These are phyloP conservation scores for Zaprionus nigranus DNA, from an alignment of 1,140 invertebrate species.

Conservation along the genomic window DNA sequence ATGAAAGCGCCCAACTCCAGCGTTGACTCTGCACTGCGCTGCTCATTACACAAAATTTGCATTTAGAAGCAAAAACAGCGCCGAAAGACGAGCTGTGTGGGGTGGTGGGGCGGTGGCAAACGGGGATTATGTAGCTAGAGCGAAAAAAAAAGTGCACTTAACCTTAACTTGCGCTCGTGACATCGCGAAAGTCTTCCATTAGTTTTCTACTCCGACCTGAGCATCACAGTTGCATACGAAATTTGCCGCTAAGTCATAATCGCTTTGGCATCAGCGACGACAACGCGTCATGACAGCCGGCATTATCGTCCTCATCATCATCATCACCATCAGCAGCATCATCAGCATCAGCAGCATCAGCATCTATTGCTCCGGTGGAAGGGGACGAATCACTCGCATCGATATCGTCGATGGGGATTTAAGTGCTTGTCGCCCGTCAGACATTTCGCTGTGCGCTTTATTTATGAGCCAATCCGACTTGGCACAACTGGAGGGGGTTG, in stretches of 20 bases:
- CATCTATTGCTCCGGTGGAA: conserved; percentile 52
- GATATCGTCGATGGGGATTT: conserved; percentile 45
- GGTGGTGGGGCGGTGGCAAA: neutral
- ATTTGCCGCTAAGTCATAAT: conserved; percentile 48
- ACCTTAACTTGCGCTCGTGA: conserved; percentile 76
- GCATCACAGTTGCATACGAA: conserved; percentile 63
- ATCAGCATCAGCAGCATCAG: conserved; percentile 39
- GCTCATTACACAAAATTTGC: conserved; percentile 82
- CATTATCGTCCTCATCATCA: conserved; percentile 35
- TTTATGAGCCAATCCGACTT: conserved; percentile 53
- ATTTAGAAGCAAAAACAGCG: conserved; percentile 70
- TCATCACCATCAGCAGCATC: conserved; percentile 17
- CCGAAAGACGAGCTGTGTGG: neutral
- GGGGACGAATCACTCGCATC: conserved; percentile 19
- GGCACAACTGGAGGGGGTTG: neutral
- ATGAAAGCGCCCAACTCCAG: conserved; percentile 46
- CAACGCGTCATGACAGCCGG: conserved; percentile 14
- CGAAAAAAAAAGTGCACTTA: conserved; percentile 79
- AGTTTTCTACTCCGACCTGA: conserved; percentile 48
- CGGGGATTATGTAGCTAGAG: conserved; percentile 17
- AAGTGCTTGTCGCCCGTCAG: conserved; percentile 41
- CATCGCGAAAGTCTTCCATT: conserved; percentile 69
- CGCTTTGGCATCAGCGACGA: conserved; percentile 35
- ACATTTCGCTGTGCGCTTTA: conserved; percentile 35
- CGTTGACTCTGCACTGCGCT: neutral